A percentile compares a stretch with the other conserved stretches of the same genome.
These are phyloP conservation scores for Xerus inauris DNA, from an alignment of 2,113 vertebrate genomes.

Conservation along the genomic window DNA sequence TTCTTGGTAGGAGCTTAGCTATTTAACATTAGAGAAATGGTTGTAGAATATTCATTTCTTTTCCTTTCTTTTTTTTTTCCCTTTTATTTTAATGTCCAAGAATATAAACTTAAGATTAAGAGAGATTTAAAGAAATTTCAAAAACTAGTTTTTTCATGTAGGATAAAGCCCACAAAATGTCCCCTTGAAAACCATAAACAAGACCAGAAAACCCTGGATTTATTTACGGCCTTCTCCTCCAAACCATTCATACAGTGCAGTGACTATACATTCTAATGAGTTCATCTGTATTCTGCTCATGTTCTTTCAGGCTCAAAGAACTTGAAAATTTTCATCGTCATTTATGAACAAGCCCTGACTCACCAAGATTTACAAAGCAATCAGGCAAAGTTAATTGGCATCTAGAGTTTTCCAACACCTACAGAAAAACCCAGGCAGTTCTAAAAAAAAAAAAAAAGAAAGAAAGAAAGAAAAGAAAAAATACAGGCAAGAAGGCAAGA, in stretches of 20 bases:
- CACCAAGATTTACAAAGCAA: conserved; percentile 75
- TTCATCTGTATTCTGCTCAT: conserved; percentile 49
- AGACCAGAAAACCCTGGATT: background rate
- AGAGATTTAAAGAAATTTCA: conserved; percentile 12
- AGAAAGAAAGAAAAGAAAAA: background rate
- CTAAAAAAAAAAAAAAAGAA: background rate
- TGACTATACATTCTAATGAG: conserved; percentile 60
- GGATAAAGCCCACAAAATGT: background rate
- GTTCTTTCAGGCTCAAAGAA: background rate
- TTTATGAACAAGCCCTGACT: conserved; percentile 57
- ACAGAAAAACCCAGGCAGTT: conserved; percentile 55
- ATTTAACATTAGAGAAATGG: background rate
- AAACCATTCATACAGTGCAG: background rate
- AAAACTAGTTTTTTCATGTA: background rate
- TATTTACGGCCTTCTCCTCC: conserved; percentile 47
- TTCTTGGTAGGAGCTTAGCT: conserved; percentile 33
- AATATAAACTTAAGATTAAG: conserved; percentile 3
- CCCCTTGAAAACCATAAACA: conserved; percentile 16
- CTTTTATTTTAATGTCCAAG: conserved; percentile 29
- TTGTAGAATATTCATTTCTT: background rate
- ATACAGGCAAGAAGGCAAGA: background rate
- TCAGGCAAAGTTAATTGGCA: conserved; percentile 70
- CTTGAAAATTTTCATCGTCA: conserved; percentile 49
- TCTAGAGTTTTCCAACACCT: conserved; percentile 58
- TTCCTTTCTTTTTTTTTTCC: background rate